These are phyloP conservation scores for Leontopithecus rosalia DNA, from an alignment of 2,797 vertebrate genomes.

Conservation along the genomic window DNA sequence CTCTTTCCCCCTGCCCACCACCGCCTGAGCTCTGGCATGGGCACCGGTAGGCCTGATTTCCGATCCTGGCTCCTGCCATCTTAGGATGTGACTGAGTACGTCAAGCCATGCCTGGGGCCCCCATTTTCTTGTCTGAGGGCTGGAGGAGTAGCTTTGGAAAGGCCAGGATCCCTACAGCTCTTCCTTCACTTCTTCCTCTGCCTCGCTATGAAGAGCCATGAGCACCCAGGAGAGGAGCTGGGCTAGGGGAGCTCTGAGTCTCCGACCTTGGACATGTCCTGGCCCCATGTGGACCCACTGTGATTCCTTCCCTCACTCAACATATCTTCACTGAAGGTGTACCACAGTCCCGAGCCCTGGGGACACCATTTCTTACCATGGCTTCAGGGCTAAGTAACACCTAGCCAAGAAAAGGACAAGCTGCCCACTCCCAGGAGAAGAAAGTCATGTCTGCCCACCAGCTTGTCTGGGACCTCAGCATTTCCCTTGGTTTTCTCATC, in stretches of 20 bases:
- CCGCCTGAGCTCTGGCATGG: background rate
- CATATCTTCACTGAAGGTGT: background rate
- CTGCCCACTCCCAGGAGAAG: background rate
- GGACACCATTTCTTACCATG: no score
- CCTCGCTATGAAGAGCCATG: rapidly evolving
- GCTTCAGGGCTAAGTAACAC: background rate
- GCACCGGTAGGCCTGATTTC: rapidly evolving
- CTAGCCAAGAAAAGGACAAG: background rate
- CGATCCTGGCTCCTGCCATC: background rate
- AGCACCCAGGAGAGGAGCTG: background rate
- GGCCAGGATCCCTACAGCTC: rapidly evolving
- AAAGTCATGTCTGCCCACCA: rapidly evolving
- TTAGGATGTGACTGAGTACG: rapidly evolving
- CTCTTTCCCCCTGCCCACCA: background rate
- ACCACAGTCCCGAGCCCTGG: background rate
- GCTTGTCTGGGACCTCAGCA: background rate
- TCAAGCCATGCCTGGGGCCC: background rate
- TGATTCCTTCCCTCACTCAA: background rate
- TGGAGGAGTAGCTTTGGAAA: no score
- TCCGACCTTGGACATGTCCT: background rate
- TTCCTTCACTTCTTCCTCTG: background rate
- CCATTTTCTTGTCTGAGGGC: background rate
- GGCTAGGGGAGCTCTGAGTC: background rate
- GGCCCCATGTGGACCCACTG: background rate
- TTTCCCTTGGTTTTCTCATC: background rate